Percentiles rank a stretch among this genome's conserved stretches.
These are phyloP conservation scores for Leptopilina clavipes DNA, from an alignment of 1,140 invertebrate genomes.

Conservation along the genomic window DNA sequence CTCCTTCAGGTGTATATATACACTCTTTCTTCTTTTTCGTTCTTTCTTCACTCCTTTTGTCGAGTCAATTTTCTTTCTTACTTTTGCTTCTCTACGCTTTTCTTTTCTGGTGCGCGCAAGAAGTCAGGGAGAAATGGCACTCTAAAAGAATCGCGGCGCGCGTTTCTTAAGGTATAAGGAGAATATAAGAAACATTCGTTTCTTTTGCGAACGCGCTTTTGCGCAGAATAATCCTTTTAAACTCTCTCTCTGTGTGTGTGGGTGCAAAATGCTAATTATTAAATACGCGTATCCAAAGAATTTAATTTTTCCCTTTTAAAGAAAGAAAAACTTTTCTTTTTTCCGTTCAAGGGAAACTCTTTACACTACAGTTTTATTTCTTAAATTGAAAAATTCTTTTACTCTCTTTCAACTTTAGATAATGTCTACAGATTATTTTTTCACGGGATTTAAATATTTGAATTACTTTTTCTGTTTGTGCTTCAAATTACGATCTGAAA, in stretches of 20 bases:
- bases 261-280: slow-evolving; percentile 61
- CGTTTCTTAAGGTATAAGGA: slow-evolving; percentile 8
- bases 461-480: no score
- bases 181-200: not conserved
- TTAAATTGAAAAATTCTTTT: no score
- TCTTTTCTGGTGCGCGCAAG: slow-evolving; percentile 39
- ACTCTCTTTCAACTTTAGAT: no score
- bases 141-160: not conserved
- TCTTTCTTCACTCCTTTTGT: slow-evolving; percentile 30
- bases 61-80: slow-evolving; percentile 46
- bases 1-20: slow-evolving; percentile 39
- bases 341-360: no score
- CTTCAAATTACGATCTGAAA: no score
- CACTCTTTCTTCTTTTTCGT: slow-evolving; percentile 37
- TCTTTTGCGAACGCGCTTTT: no score
- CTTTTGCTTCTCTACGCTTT: slow-evolving; percentile 43
- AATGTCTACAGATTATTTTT: no score
- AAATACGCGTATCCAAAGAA: slow-evolving; percentile 5
- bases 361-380: no score
- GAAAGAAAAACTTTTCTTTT: not conserved
- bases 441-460: no score
- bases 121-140: slow-evolving; percentile 42
- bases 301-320: slow-evolving; percentile 5
- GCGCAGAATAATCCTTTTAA: no score
- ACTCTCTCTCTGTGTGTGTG: slow-evolving; percentile 5